phyloP scores from a whole-genome alignment of 1,140 invertebrate genomes.

The Drosophila lowei region DNA sequence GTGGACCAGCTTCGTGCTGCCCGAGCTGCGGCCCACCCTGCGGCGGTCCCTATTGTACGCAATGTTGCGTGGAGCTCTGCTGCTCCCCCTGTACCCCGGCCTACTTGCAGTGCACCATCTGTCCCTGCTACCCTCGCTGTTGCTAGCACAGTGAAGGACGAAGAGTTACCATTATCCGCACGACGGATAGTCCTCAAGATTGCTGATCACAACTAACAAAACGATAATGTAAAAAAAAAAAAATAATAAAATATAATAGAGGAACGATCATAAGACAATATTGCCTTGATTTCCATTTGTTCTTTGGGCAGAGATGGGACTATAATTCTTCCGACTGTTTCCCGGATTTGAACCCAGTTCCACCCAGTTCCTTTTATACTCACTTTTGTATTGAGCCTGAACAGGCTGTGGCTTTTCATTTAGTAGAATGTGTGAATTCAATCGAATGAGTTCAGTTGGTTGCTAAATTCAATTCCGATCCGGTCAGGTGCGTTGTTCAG shows the following conservation, averaged over 20 bases:
- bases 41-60: constrained; percentile 14
- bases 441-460: background rate
- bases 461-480: too few species aligned
- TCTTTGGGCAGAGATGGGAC: too few species aligned
- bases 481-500: background rate
- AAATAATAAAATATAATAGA: too few species aligned
- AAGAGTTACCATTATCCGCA: too few species aligned
- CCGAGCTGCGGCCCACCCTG: constrained; percentile 53
- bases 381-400: background rate
- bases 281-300: too few species aligned
- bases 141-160: constrained; percentile 11
- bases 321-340: too few species aligned
- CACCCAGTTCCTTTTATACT: too few species aligned
- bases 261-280: too few species aligned
- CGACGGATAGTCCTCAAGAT: too few species aligned
- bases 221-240: too few species aligned
- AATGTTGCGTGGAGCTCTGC: constrained; percentile 62
- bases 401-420: background rate
- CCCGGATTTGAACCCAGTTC: too few species aligned
- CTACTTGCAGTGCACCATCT: constrained; percentile 50
- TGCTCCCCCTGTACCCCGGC: constrained; percentile 56
- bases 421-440: background rate
- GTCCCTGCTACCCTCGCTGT: constrained; percentile 32
- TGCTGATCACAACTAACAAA: too few species aligned
- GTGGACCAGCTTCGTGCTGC: constrained; percentile 55